Percentiles rank a stretch among this genome's conserved stretches.
phyloP scores from a whole-genome alignment of 2,888 invertebrate genomes.

The Trachelus stipa region DNA sequence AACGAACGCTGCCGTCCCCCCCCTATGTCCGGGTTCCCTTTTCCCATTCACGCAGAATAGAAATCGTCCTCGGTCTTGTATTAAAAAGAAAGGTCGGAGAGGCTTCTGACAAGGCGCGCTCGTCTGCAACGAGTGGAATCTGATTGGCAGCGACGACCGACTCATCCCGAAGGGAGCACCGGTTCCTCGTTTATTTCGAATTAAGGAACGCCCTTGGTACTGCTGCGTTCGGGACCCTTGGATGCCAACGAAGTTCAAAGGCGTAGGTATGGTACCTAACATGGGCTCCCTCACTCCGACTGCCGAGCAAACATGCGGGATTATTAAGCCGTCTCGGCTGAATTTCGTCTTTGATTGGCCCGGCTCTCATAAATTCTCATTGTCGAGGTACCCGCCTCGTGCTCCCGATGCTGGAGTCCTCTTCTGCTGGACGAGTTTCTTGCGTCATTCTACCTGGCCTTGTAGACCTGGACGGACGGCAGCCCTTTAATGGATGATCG shows the following conservation, averaged over 20 bases:
- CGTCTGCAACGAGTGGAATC: background rate
- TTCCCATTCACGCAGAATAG: background rate
- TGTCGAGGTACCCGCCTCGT: background rate
- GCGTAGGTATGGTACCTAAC: slow-evolving; percentile 41
- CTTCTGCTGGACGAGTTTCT: background rate
- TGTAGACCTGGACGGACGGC: background rate
- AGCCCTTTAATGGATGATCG: background rate
- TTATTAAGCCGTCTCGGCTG: slow-evolving; percentile 54
- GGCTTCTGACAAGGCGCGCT: background rate
- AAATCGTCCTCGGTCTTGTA: background rate
- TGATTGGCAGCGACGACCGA: background rate
- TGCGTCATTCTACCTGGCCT: background rate
- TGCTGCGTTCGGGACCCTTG: slow-evolving; percentile 27
- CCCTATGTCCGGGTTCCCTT: background rate
- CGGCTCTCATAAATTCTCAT: slow-evolving; percentile 49
- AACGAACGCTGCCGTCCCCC: background rate
- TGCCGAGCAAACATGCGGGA: slow-evolving; percentile 56
- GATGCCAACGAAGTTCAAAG: slow-evolving; percentile 50
- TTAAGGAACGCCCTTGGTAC: slow-evolving; percentile 29
- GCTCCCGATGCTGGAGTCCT: background rate
- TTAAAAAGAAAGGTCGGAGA: background rate
- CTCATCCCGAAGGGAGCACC: background rate
- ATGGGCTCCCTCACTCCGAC: slow-evolving; percentile 11
- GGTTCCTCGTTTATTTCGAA: slow-evolving; percentile 48
- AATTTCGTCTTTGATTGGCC: slow-evolving; percentile 58